Base-by-base conservation (phyloP, 2,113 vertebrate species). In the Sisor rabdophorus region DNA sequence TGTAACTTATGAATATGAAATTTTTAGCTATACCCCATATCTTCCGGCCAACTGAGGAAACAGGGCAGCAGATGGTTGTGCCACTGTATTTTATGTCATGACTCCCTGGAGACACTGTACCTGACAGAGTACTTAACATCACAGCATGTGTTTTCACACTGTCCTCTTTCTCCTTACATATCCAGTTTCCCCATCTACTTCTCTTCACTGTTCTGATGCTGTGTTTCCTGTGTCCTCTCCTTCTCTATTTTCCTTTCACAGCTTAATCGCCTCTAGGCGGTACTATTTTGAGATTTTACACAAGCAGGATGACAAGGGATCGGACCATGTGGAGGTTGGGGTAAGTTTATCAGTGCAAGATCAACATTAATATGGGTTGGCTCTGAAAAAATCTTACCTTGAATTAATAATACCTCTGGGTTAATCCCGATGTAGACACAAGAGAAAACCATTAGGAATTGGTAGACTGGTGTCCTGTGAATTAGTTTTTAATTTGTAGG, bases 281-380 rank as follows among this genome's bases (percentile, higher is more conserved):
- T 99, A 99, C 91, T 99, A 96, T 92, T 99, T 99, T 0, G 97
- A 99, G 90, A 89, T 98, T 83, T 95, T 99, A 58, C 97, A 99
- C 91, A 99, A 99, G 81, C 97, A 99, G 72, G 96, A 99, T 0
- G 95, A 98, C 91, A 93, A 87, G 20, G 97, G 97, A 63, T 98
- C 96, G 0, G 97, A 99, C 90, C 97, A 99, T 0, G 96, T 99
- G 86, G 97, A 99, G 89, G 96, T 98, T 19, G 97, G 94, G 32
- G 97, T 99, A 90, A 96, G 82, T 83, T 71, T 22, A 77, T 61
- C 3, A 36, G 13, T 26, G 16, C n/a, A 50, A 44, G 30, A 65
- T 22, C 17, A 36, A 26, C 71, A 59, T 19, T 47, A 19, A 16
- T 59, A 28, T n/a, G 19, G 2, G 19, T 73, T 59, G 32, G 22